Evolutionary conservation across 2,888 invertebrate species (phyloP), one percentile per base, ranked within the genome.

Genomic region (Melieria picta): DNA sequence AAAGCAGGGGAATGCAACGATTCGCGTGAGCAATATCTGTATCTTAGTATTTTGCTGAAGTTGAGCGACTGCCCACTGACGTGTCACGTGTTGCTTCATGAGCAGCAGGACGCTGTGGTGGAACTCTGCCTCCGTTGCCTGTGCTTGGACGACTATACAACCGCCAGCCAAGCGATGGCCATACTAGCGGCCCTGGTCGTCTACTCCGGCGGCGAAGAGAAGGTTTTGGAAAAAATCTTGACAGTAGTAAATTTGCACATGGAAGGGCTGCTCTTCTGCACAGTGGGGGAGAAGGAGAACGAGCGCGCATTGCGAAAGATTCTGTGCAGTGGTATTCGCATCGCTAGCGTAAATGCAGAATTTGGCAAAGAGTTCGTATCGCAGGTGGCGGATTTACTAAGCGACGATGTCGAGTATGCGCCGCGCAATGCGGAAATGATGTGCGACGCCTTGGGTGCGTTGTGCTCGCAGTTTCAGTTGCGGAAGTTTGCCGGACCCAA

Each of bases 371-470:
- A 90, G 72, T 93, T 93, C 82, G 91, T 92, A 5, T 90, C 90
- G 73, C 88, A 91, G 62, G 88, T 93, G 63, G 91, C 91, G n/a
- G 84, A 84, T 63, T 78, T 87, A 5, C 75, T 87, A 9, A 86
- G 85, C 1, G 86, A 86, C 65, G 80, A 84, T 65, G 80, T 84
- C 10, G 80, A 78, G 9, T 86, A 85, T 78, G 83, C 85, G 0
- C 76, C 80, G 0, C 79, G 80, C 6, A 85, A 87, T 72, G 81
- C 84, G 0, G 82, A 89, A 42, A 87, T 90, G 7, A 87, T 94
- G 52, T 93, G 93, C 81, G 93, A 94, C 86, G 91, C 93, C 0
- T 85, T 94, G 13, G 93, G 93, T 4, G 93, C 93, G 0, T 90
- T 94, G 64, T 93, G 93, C 13, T 91, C 92, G 74, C 87, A 86